These are phyloP conservation scores for Petrolisthes manimaculis DNA, from an alignment of 2,888 invertebrate genomes.

Conservation along the genomic window DNA sequence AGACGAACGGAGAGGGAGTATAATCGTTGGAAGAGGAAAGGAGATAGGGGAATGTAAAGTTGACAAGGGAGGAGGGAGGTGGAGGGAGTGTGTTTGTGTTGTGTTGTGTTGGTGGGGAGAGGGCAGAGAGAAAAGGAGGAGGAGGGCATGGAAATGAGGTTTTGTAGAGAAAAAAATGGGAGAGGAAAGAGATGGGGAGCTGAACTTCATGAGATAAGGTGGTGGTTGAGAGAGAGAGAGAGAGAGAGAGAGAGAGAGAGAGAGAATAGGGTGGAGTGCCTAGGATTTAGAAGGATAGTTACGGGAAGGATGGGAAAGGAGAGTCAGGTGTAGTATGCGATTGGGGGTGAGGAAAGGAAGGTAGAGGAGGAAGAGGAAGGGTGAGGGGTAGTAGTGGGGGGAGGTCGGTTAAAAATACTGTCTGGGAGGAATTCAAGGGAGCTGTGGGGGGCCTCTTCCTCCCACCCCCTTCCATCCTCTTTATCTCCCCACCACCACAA, in stretches of 20 bases:
- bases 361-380: not conserved
- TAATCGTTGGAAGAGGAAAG: slow-evolving; percentile 9
- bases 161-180: not conserved
- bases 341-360: not conserved
- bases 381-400: not conserved
- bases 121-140: not conserved
- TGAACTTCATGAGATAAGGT: too few relatives aligned
- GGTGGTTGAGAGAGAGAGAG: not conserved
- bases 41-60: not conserved
- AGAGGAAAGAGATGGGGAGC: too few relatives aligned
- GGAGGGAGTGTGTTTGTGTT: not conserved
- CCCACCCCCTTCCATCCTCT: not conserved
- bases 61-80: not conserved
- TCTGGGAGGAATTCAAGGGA: too few relatives aligned
- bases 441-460: too few relatives aligned
- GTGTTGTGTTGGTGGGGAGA: slow-evolving; percentile 13
- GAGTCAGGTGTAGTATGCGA: not conserved
- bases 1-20: not conserved
- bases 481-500: too few relatives aligned
- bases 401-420: not conserved
- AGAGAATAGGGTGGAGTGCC: not conserved
- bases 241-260: not conserved
- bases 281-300: slow-evolving; percentile 9
- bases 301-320: slow-evolving; percentile 17
- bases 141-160: not conserved